These are phyloP conservation scores for Gasteruption jaculator DNA, from an alignment of 2,888 invertebrate species.

Conservation along the genomic window DNA sequence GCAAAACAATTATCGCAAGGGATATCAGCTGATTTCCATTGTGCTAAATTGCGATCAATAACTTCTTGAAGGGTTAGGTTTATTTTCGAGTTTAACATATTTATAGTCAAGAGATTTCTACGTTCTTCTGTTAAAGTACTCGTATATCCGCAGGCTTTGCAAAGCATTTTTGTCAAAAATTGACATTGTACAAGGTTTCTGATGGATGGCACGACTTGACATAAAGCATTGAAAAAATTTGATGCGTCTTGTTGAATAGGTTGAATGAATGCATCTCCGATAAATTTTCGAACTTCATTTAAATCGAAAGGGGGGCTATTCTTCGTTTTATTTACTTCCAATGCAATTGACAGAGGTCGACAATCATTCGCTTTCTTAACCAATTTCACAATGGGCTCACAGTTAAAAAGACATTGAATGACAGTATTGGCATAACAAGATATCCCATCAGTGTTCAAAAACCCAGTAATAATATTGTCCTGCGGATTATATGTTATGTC, in stretches of 20 bases:
- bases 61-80: conserved; percentile 4
- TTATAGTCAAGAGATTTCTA: no score
- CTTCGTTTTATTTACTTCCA: background rate
- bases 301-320: conserved; percentile 17
- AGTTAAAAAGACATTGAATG: conserved; percentile 11
- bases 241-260: conserved; percentile 13
- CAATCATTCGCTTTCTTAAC: conserved; percentile 12
- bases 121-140: no score
- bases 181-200: no score
- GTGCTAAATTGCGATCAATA: background rate
- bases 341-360: conserved; percentile 11
- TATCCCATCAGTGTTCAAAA: background rate
- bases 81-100: no score
- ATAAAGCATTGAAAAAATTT: conserved; percentile 13
- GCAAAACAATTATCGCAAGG: background rate
- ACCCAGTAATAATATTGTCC: conserved; percentile 1
- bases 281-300: conserved; percentile 12
- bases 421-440: conserved; percentile 12
- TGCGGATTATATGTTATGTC: background rate
- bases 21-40: background rate
- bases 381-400: conserved; percentile 1
- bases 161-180: no score
- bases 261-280: conserved; percentile 11
- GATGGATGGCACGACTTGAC: no score
- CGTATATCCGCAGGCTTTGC: no score